Conservation (phyloP, 92 coral and sea anemone genomes). For the Epizoanthus fatuus region DNA sequence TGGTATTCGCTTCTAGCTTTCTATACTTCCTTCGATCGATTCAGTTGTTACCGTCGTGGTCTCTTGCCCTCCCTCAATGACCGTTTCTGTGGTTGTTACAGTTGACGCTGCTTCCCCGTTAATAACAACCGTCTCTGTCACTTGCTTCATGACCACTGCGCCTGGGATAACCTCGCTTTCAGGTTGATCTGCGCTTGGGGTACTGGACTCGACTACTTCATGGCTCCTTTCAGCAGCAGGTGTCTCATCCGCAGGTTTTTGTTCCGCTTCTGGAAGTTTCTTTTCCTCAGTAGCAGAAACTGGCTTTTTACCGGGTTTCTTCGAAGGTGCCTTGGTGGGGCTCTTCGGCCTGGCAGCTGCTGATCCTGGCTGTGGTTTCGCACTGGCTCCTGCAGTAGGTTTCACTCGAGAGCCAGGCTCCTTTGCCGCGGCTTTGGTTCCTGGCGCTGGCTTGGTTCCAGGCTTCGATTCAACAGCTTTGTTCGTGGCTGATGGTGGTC, state of each 20-base stretch:
- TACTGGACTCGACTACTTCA: constrained; percentile 10
- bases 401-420: constrained; percentile 35
- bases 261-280: not conserved
- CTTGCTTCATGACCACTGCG: constrained; percentile 22
- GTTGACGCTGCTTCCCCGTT: constrained; percentile 34
- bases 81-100: constrained; percentile 32
- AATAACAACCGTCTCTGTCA: constrained; percentile 28
- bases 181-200: not conserved
- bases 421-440: constrained; percentile 7
- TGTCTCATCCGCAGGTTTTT: not conserved
- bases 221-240: not conserved
- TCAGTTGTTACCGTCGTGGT: constrained; percentile 17
- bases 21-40: constrained; percentile 24
- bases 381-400: constrained; percentile 15
- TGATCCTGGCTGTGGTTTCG: constrained; percentile 28
- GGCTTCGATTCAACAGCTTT: constrained; percentile 24
- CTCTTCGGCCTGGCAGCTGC: constrained; percentile 7
- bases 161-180: constrained; percentile 8
- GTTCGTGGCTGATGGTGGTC: constrained; percentile 30
- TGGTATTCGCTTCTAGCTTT: not conserved
- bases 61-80: constrained; percentile 27
- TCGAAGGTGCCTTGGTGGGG: constrained; percentile 27
- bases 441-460: constrained; percentile 14
- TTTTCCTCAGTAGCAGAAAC: constrained; percentile 1
- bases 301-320: constrained; percentile 21